These are phyloP conservation scores for Ectobius pallidus DNA, from an alignment of 2,888 invertebrate genomes.

Conservation along the genomic window DNA sequence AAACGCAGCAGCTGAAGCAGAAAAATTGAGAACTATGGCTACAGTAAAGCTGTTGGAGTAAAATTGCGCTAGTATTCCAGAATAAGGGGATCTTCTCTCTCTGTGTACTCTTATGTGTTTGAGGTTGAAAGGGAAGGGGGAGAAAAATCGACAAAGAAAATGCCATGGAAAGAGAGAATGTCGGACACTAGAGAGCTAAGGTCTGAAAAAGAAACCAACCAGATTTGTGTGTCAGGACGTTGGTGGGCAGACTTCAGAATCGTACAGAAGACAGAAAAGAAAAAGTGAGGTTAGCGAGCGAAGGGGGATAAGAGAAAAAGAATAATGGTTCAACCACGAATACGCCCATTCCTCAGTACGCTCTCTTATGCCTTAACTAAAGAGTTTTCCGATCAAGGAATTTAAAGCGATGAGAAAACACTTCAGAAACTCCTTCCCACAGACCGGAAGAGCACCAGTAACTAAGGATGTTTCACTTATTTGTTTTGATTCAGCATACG, in stretches of 20 bases:
- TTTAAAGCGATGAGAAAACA: not conserved
- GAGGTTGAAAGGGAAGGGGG: too few species aligned
- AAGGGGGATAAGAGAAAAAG: not conserved
- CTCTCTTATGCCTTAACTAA: not conserved
- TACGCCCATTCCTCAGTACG: not conserved
- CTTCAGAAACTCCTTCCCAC: too few species aligned
- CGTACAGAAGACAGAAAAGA: not conserved
- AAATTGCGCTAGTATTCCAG: too few species aligned
- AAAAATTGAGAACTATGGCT: not conserved
- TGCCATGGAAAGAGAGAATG: not conserved
- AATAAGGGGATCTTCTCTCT: too few species aligned
- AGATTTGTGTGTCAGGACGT: constrained; percentile 11
- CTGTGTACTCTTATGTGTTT: too few species aligned
- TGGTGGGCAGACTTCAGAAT: not conserved
- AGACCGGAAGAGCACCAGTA: too few species aligned
- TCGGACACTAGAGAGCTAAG: not conserved
- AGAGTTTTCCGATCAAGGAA: not conserved
- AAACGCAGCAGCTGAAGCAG: not conserved
- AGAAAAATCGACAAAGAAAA: not conserved
- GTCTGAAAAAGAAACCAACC: not conserved
- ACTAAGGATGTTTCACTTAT: too few species aligned
- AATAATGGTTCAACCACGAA: constrained; percentile 15
- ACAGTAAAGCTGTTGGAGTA: not conserved
- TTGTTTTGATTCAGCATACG: too few species aligned
- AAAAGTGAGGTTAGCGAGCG: not conserved